Evolutionary conservation across 2,888 invertebrate genomes (phyloP).

Genomic region (Plagiodera versicolora): DNA sequence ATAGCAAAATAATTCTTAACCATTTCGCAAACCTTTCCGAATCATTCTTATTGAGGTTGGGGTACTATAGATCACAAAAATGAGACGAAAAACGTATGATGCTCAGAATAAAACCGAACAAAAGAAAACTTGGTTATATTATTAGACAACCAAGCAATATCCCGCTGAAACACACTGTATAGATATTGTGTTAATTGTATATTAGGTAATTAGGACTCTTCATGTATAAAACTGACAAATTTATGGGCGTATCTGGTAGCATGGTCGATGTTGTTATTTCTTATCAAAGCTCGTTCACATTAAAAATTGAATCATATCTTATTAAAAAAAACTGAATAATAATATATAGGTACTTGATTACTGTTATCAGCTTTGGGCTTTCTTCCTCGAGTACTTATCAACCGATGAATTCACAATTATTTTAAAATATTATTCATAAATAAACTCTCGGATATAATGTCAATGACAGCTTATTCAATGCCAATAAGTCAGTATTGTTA

Average conservation of each 20-base stretch:
- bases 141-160: too few species aligned
- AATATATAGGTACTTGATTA: slow-evolving; percentile 3
- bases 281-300: not conserved
- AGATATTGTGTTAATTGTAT: not conserved
- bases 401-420: slow-evolving; percentile 11
- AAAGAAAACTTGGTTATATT: too few species aligned
- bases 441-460: slow-evolving; percentile 5
- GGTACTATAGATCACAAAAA: too few species aligned
- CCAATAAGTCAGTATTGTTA: slow-evolving; percentile 1
- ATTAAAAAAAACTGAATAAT: slow-evolving; percentile 2
- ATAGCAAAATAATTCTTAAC: too few species aligned
- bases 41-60: too few species aligned
- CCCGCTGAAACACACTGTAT: too few species aligned
- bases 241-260: too few species aligned
- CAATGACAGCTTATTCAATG: slow-evolving; percentile 6
- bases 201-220: not conserved
- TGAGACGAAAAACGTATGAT: too few species aligned
- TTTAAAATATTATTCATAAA: slow-evolving; percentile 11
- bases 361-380: not conserved
- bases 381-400: slow-evolving; percentile 12
- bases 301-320: not conserved
- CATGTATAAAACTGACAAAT: not conserved
- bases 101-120: too few species aligned
- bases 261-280: not conserved
- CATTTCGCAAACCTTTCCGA: too few species aligned